These are phyloP conservation scores for Butastur rufipennis DNA, from an alignment of 2,113 vertebrate species.

Conservation along the genomic window DNA sequence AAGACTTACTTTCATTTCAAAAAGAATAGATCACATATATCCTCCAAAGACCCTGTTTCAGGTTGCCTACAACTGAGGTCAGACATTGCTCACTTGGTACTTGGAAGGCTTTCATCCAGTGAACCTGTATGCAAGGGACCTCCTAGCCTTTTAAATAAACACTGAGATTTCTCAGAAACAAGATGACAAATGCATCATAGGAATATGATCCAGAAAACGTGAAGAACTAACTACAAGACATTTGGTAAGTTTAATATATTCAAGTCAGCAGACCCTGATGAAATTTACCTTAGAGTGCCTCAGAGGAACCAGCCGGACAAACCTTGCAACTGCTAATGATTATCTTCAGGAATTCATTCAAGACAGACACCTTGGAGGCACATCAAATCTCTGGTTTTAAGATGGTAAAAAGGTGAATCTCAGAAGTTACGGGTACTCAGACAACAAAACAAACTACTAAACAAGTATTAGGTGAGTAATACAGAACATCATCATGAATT, in stretches of 20 bases:
- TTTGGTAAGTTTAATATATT: background rate
- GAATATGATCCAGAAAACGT: background rate
- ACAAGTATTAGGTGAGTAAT: background rate
- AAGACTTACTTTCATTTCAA: background rate
- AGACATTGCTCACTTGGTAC: background rate
- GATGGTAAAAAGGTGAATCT: background rate
- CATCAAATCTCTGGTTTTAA: background rate
- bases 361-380: background rate
- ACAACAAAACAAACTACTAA: background rate
- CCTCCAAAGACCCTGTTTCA: background rate
- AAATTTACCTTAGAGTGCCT: background rate
- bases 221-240: background rate
- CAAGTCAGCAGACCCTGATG: background rate
- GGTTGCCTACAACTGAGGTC: background rate
- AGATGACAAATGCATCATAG: fast-evolving
- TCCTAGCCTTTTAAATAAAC: background rate
- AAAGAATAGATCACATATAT: background rate
- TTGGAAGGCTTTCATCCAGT: background rate
- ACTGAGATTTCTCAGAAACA: background rate
- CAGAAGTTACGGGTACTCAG: background rate
- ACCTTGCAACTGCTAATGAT: background rate
- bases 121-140: background rate
- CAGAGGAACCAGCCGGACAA: background rate
- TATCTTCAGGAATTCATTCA: background rate
- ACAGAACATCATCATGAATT: background rate